These are phyloP conservation scores for Drosophila lowei DNA, from an alignment of 1,140 invertebrate species.

Conservation along the genomic window DNA sequence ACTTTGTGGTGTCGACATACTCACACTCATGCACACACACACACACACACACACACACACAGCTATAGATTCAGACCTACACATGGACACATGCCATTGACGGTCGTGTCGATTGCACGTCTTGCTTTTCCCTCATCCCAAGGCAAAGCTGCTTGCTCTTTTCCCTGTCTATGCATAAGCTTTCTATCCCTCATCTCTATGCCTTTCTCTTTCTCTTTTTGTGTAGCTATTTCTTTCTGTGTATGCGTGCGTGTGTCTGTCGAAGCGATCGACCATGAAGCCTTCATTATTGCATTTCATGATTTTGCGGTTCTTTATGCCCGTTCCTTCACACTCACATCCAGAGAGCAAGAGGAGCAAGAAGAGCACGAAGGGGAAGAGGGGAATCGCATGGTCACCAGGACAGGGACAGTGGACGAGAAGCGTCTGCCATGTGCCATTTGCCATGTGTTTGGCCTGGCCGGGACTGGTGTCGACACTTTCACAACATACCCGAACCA, in stretches of 20 bases:
- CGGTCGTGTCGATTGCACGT: slow-evolving; percentile 71
- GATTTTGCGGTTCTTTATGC: slow-evolving; percentile 82
- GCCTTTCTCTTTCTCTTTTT: slow-evolving; percentile 12
- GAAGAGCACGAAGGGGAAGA: neutral
- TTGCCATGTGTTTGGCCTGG: slow-evolving; percentile 71
- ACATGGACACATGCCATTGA: slow-evolving; percentile 14
- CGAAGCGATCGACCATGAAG: slow-evolving; percentile 80
- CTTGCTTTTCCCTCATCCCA: slow-evolving; percentile 32
- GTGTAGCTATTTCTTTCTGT: slow-evolving; percentile 18
- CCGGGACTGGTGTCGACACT: slow-evolving; percentile 73
- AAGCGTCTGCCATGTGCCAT: slow-evolving; percentile 44
- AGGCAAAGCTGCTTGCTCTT: slow-evolving; percentile 13
- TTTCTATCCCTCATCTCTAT: neutral
- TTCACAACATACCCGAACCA: slow-evolving; percentile 58
- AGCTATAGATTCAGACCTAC: neutral
- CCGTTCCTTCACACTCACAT: slow-evolving; percentile 50
- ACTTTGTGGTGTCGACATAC: slow-evolving; percentile 73
- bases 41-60: neutral
- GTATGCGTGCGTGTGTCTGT: slow-evolving; percentile 44
- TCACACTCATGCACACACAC: slow-evolving; percentile 26
- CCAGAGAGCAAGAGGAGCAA: slow-evolving; percentile 3
- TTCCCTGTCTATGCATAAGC: slow-evolving; percentile 17
- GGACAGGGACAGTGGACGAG: slow-evolving; percentile 14
- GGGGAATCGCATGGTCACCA: too few species aligned
- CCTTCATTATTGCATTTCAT: slow-evolving; percentile 82